Evolutionary conservation across 2,888 invertebrate species (phyloP).

Genomic region (Eilema caniola): DNA sequence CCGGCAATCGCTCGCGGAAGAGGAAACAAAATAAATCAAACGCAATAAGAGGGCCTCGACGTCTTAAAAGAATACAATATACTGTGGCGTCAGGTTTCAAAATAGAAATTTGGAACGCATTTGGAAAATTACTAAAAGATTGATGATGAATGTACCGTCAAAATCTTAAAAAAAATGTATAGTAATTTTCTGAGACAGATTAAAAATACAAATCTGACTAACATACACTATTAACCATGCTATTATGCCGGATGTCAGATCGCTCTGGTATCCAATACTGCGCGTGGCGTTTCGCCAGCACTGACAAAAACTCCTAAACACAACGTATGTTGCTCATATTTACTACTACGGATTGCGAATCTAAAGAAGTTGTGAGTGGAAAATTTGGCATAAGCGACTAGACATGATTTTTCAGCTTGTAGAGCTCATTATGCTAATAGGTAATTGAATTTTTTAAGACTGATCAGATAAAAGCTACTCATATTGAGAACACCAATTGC

Average conservation of each 20-base stretch:
- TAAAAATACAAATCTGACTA: slow-evolving; percentile 44
- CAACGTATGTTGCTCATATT: slow-evolving; percentile 13
- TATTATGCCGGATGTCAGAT: slow-evolving; percentile 44
- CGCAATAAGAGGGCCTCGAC: too few species aligned
- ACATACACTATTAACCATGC: slow-evolving; percentile 29
- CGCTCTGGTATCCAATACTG: slow-evolving; percentile 34
- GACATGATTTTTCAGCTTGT: background rate
- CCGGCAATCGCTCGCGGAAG: too few species aligned
- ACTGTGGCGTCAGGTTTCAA: too few species aligned
- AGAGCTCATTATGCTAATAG: background rate
- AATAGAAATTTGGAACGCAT: too few species aligned
- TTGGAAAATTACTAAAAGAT: too few species aligned
- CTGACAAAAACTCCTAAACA: slow-evolving; percentile 19
- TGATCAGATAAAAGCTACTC: too few species aligned
- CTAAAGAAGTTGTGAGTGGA: background rate
- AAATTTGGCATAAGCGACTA: background rate
- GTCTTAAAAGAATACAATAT: too few species aligned
- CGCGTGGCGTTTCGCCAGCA: slow-evolving; percentile 41
- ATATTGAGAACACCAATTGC: too few species aligned
- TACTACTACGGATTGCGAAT: background rate
- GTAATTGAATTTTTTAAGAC: background rate
- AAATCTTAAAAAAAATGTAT: background rate
- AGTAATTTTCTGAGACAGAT: slow-evolving; percentile 10
- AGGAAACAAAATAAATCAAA: too few species aligned
- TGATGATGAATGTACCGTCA: too few species aligned